A percentile compares a stretch with the other conserved stretches of the same genome.
These are phyloP conservation scores for Geodia barretti DNA, from an alignment of 37 sponge, comb jelly and placozoan species.

Conservation along the genomic window DNA sequence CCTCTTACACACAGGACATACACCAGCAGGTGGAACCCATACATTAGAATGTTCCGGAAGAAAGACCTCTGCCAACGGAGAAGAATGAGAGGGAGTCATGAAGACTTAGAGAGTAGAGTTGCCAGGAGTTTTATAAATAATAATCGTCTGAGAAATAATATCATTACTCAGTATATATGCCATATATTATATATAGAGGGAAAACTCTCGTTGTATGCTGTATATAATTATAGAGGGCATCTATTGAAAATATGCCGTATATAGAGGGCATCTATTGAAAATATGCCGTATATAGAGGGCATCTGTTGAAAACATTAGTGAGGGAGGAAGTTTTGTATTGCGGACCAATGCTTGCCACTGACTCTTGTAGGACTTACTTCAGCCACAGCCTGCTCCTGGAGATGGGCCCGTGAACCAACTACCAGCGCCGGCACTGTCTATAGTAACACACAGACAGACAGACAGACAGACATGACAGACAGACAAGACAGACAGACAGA, in stretches of 20 bases:
- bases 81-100: not conserved
- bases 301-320: too few relatives aligned
- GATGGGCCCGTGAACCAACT: conserved; percentile 96
- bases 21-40: conserved; percentile 93
- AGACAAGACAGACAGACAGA: not conserved
- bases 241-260: too few relatives aligned
- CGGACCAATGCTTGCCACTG: too few relatives aligned
- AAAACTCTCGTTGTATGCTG: too few relatives aligned
- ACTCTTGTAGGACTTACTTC: conserved; percentile 58
- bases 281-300: too few relatives aligned
- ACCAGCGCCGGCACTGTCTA: conserved; percentile 65
- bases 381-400: conserved; percentile 94
- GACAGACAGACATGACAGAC: not conserved
- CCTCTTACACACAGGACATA: conserved; percentile 85
- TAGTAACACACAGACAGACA: not conserved
- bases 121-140: too few relatives aligned
- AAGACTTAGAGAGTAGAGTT: not conserved
- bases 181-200: too few relatives aligned
- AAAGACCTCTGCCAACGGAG: conserved; percentile 77
- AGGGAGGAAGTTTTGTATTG: too few relatives aligned
- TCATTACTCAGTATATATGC: too few relatives aligned
- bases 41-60: conserved; percentile 94
- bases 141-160: too few relatives aligned
- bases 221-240: too few relatives aligned
- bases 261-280: too few relatives aligned